Evolutionary conservation across 2,797 vertebrate genomes (phyloP).

Genomic region (Helostoma temminkii): DNA sequence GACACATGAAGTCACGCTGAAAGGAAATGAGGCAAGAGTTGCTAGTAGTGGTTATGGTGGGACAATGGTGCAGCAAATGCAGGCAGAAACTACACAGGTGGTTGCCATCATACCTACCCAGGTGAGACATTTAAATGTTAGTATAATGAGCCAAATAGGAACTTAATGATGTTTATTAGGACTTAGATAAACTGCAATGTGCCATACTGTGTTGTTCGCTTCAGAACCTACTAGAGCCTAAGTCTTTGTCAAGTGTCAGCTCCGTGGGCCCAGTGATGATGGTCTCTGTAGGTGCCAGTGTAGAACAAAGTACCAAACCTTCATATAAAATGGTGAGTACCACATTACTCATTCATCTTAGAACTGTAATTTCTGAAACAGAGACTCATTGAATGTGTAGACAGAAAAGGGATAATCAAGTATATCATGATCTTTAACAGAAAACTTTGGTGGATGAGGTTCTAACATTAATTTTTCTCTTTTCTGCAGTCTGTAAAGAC

Average conservation of each 20-base stretch:
- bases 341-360: background rate
- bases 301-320: constrained; percentile 85
- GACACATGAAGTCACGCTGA: constrained; percentile 82
- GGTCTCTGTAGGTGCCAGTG: constrained; percentile 88
- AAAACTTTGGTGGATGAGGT: background rate
- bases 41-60: constrained; percentile 79
- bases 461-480: constrained; percentile 1
- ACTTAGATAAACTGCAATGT: background rate
- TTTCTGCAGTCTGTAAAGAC: constrained; percentile 89
- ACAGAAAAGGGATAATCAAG: background rate
- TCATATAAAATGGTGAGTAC: constrained; percentile 92
- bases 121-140: constrained; percentile 62
- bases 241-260: constrained; percentile 79
- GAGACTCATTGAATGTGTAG: background rate
- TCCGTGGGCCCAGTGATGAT: constrained; percentile 91
- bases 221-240: constrained; percentile 88
- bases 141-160: background rate
- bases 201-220: constrained; percentile 12
- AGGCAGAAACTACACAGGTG: constrained; percentile 79
- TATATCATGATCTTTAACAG: background rate
- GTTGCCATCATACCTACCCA: constrained; percentile 83
- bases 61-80: constrained; percentile 64
- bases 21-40: constrained; percentile 81
- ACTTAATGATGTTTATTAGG: too few relatives aligned
- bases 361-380: background rate